Base-by-base conservation (phyloP, 2,797 vertebrate genomes). In the Falco columbarius region DNA sequence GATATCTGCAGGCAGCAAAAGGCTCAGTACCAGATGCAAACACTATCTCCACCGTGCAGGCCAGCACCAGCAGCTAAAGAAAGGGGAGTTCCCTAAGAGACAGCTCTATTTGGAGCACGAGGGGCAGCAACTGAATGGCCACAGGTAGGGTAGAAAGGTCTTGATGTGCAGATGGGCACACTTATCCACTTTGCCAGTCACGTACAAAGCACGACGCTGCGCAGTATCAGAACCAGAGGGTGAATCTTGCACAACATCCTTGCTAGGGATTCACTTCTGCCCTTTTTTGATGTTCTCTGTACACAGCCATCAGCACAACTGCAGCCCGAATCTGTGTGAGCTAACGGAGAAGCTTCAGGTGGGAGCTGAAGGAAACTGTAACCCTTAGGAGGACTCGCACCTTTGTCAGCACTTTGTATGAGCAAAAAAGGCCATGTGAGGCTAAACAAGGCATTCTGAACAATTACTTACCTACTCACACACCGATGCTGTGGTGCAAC, bases 11-110 rank as follows among this genome's bases (percentile, higher is more conserved):
- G 81, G 67, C 62, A 81, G 80, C 73, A 59, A n/a, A 44, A 27
- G 61, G 70, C 89, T 84, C 79, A 1, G 2, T 8, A 73, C 52
- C 90, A 67, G 58, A 55, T 38, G 23, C 62, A 68, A 56, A 68
- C 54, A 4, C 47, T 92, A 83, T 94, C 95, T 95, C 36, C 61
- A 73, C 36, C 6, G 0, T 13, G 67, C 93, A 95, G 91, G 65
- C 51, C 68, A 34, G 51, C 0, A 1, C 30, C 16, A 27, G 75
- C 4, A 1, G 74, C 51, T 44, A 27, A 22, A 58, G 51, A 30
- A 68, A 84, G 32, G 22, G 52, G 44, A 66, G 32, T 24, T 86
- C 79, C 74, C 77, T 56, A 67, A 70, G 81, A 20, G 54, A 38
- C 42, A 63, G 75, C 15, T 74, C 63, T 40, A 9, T 66, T 86